Evolutionary conservation across 2,888 invertebrate species (phyloP).

Genomic region (Choristoneura rosaceana): DNA sequence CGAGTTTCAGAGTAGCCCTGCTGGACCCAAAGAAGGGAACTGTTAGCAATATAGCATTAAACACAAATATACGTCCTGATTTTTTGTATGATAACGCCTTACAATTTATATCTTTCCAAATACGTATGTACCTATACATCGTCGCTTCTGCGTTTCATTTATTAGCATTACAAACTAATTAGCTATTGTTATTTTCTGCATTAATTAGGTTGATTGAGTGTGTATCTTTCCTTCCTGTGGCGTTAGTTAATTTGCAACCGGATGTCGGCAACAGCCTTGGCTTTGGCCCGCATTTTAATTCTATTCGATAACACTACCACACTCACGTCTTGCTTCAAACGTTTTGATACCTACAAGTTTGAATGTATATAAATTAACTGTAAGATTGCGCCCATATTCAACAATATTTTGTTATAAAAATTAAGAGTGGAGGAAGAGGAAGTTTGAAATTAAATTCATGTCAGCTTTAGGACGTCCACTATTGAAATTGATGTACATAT

Average conservation of each 20-base stretch:
- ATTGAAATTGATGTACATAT: no score
- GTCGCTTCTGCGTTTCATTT: not conserved
- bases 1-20: no score
- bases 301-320: constrained; percentile 1
- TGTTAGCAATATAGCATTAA: not conserved
- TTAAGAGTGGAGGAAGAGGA: no score
- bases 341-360: not conserved
- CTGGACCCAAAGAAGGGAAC: not conserved
- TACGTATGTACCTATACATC: not conserved
- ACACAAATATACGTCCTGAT: not conserved
- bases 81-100: not conserved
- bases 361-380: not conserved
- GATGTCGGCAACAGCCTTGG: constrained; percentile 25
- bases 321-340: not conserved
- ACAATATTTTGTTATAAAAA: no score
- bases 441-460: no score
- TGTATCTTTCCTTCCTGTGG: constrained; percentile 18
- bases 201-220: constrained; percentile 22
- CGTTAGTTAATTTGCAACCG: constrained; percentile 18
- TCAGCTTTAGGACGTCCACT: no score
- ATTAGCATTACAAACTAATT: constrained; percentile 12
- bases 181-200: constrained; percentile 22
- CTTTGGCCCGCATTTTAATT: constrained; percentile 21
- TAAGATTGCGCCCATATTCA: not conserved
- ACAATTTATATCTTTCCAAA: not conserved